phyloP scores from a whole-genome alignment of 2,888 invertebrate genomes.

The Drosophila sordidapex region DNA sequence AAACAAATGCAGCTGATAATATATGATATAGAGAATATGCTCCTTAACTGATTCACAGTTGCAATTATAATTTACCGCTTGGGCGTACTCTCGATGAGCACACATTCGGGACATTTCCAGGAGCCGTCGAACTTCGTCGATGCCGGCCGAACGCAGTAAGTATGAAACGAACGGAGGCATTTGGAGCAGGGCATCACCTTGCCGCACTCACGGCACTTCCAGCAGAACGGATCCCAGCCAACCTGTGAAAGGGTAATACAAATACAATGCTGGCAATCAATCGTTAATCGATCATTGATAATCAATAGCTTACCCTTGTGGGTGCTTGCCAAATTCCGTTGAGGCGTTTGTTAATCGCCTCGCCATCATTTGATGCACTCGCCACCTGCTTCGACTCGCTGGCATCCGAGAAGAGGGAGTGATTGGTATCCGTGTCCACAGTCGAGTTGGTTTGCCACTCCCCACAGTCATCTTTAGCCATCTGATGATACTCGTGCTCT shows the following conservation, averaged over 20 bases:
- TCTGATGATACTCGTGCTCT: constrained; percentile 16
- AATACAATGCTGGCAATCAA: background rate
- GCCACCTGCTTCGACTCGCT: constrained; percentile 43
- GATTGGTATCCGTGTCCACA: constrained; percentile 41
- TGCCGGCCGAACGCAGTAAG: constrained; percentile 89
- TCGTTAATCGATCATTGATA: background rate
- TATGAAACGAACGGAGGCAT: constrained; percentile 94
- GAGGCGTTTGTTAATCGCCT: constrained; percentile 56
- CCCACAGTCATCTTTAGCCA: constrained; percentile 9
- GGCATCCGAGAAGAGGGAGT: constrained; percentile 53
- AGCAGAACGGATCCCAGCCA: constrained; percentile 92
- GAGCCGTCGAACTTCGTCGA: constrained; percentile 85
- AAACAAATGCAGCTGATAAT: background rate
- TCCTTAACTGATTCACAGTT: background rate
- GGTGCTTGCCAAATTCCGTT: constrained; percentile 71
- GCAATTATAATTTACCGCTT: constrained; percentile 72
- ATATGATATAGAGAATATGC: background rate
- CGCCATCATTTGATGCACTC: constrained; percentile 23
- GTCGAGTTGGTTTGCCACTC: constrained; percentile 49
- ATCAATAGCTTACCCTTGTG: constrained; percentile 69
- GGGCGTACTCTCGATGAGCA: constrained; percentile 86
- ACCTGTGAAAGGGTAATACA: constrained; percentile 75
- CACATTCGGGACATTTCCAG: constrained; percentile 96
- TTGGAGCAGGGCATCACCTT: constrained; percentile 89
- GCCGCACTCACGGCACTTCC: constrained; percentile 93